Percentiles rank a stretch among this genome's conserved stretches.
Evolutionary conservation across 92 coral and sea anemone species (phyloP).

Genomic region (Blastomussa wellsi): DNA sequence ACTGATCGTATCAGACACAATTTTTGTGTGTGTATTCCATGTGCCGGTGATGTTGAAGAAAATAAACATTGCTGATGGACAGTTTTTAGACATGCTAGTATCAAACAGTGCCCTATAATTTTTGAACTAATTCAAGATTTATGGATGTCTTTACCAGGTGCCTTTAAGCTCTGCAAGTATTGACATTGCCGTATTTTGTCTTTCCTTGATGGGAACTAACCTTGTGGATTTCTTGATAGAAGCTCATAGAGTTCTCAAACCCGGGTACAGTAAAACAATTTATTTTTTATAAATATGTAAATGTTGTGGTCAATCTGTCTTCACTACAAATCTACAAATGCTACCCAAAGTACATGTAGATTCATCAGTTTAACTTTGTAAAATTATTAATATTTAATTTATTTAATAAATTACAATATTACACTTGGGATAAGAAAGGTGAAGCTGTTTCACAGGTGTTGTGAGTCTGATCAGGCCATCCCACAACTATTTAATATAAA

Average conservation of each 20-base stretch:
- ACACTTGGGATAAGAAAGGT: too few relatives aligned
- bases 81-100: neutral
- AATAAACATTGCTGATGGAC: too few relatives aligned
- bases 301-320: too few relatives aligned
- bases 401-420: too few relatives aligned
- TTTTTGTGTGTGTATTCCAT: too few relatives aligned
- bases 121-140: neutral
- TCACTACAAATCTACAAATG: too few relatives aligned
- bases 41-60: neutral
- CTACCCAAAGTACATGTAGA: too few relatives aligned
- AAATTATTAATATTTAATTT: too few relatives aligned
- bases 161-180: conserved; percentile 75
- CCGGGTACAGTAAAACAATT: conserved; percentile 57
- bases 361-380: too few relatives aligned
- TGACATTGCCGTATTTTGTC: conserved; percentile 89
- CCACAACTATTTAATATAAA: neutral
- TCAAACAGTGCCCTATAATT: neutral
- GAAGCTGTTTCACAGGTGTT: too few relatives aligned
- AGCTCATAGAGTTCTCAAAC: conserved; percentile 86
- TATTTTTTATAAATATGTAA: too few relatives aligned
- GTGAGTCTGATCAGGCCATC: too few relatives aligned
- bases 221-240: conserved; percentile 77
- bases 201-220: conserved; percentile 96
- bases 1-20: neutral
- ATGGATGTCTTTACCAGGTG: conserved; percentile 56